phyloP scores from a whole-genome alignment of 1,140 invertebrate genomes.

The Panagrolaimus sp. region DNA sequence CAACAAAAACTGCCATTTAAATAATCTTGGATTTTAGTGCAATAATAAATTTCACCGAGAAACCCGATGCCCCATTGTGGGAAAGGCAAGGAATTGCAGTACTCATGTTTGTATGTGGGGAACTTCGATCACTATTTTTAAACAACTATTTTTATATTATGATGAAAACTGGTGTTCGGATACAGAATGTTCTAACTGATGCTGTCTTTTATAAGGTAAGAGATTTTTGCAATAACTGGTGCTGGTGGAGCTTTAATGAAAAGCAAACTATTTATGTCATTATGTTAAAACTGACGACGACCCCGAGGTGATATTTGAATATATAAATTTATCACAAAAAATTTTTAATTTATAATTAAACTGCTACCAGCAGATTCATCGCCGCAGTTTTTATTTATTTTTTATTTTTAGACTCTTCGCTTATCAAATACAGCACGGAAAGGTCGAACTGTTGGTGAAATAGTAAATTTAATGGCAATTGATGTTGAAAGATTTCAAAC shows the following conservation, averaged over 20 bases:
- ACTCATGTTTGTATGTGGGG: slow-evolving; percentile 37
- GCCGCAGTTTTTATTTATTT: neutral
- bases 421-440: slow-evolving; percentile 59
- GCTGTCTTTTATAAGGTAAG: slow-evolving; percentile 15
- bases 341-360: neutral
- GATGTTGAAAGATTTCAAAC: slow-evolving; percentile 60
- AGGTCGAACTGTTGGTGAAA: slow-evolving; percentile 64
- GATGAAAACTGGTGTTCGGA: neutral
- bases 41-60: slow-evolving; percentile 44
- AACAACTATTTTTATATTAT: slow-evolving; percentile 36
- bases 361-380: neutral
- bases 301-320: too few species aligned
- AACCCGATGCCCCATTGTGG: slow-evolving; percentile 44
- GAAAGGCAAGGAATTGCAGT: slow-evolving; percentile 40
- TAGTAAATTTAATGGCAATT: slow-evolving; percentile 65
- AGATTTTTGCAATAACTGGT: neutral
- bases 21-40: too few species aligned
- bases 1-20: too few species aligned
- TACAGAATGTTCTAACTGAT: neutral
- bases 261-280: too few species aligned
- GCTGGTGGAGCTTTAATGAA: too few species aligned
- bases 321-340: too few species aligned
- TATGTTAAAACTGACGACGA: too few species aligned
- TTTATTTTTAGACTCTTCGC: slow-evolving; percentile 53
- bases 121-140: slow-evolving; percentile 37